phyloP scores from a whole-genome alignment of 2,113 vertebrate genomes.

The Mellivora capensis region DNA sequence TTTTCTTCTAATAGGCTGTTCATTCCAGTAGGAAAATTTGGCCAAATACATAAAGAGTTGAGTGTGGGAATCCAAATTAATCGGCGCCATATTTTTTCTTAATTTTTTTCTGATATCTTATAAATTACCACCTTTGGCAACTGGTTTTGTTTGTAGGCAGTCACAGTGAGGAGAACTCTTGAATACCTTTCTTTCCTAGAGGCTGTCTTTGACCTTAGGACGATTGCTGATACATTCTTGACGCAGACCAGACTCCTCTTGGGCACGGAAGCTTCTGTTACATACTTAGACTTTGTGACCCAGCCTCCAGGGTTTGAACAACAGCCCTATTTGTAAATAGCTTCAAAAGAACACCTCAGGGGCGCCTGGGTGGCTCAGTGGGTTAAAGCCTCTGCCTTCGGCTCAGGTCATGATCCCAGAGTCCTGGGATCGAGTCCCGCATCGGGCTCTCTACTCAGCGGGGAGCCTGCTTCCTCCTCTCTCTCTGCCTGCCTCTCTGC shows the following conservation, averaged over 20 bases:
- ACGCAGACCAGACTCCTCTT: background rate
- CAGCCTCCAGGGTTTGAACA: background rate
- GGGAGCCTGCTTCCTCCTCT: too few species aligned
- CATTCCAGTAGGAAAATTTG: background rate
- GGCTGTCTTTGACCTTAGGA: background rate
- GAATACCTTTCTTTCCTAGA: background rate
- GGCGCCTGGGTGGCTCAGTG: too few species aligned
- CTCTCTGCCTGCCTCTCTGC: too few species aligned
- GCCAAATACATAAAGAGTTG: background rate
- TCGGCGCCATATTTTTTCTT: background rate
- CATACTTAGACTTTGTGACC: background rate
- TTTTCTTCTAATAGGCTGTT: background rate
- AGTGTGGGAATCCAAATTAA: background rate
- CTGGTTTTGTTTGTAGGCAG: background rate
- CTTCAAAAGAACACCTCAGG: background rate
- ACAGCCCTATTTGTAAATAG: background rate
- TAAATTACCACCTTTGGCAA: background rate
- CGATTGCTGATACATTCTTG: background rate
- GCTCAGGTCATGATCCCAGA: too few species aligned
- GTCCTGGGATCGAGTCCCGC: too few species aligned
- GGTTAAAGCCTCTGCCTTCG: too few species aligned
- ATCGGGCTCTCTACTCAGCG: too few species aligned
- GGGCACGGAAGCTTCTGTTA: background rate
- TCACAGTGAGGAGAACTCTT: background rate
- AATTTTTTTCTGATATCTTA: background rate